Base-by-base conservation (phyloP, 2,888 invertebrate species). In the Troides helena region DNA sequence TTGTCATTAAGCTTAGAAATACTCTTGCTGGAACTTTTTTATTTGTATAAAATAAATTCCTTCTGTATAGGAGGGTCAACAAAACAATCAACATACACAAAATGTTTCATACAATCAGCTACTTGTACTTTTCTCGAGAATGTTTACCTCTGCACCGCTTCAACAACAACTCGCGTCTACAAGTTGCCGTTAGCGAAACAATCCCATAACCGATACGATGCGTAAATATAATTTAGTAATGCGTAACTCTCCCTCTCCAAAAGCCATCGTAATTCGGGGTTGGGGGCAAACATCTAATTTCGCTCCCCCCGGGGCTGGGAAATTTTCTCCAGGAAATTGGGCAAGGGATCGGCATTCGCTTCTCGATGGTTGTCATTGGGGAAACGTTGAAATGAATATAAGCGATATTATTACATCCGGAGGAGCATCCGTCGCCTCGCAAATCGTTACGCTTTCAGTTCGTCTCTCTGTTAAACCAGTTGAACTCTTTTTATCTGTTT, bases 241-340 rank as follows among this genome's bases (percentile, higher is more conserved):
- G 62, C 46, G 21, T 7, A 30, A 56, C 70, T 23, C 60, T 12
- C 60, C 62, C 63, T 62, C 62, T 43, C 17, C 60, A 39, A 60
- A 65, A 70, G 63, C 67, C 63, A 56, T 70, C 63, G 46, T 60
- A 59, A 59, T 63, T 25, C 30, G 61, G 61, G 58, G 58, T 53
- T 6, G 56, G 65, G 66, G 67, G 66, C 66, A 67, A 67, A 67
- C 70, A 53, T 70, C 67, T 70, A 67, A 70, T 70, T 70, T 60
- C 36, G 56, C 67, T 67, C 63, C 66, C 68, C 23, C 66, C 63
- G 67, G 53, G 62, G 63, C 56, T 36, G 17, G 12, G 69, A 62
- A 57, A 39, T 70, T 66, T 59, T 67, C 64, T 53, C 14, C 70
- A 60, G 70, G 67, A 70, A 70, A 70, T 70, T 70, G 63, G 63